A percentile compares a stretch with the other conserved stretches of the same genome.
phyloP scores from a whole-genome alignment of 2,113 vertebrate species.

The Ceratotherium simum region DNA sequence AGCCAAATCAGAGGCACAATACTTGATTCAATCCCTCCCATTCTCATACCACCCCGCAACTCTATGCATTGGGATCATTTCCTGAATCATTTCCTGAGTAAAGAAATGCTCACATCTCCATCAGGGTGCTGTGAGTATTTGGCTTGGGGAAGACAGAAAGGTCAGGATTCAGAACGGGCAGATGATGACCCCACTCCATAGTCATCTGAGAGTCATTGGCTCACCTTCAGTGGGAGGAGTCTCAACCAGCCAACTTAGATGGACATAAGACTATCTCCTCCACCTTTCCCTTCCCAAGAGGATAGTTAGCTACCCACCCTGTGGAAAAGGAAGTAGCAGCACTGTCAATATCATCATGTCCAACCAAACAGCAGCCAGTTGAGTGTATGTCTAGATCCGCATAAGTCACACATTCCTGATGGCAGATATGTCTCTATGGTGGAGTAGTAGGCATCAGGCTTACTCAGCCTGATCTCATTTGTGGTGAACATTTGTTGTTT shows the following conservation, averaged over 20 bases:
- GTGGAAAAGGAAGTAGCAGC: not conserved
- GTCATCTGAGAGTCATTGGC: not conserved
- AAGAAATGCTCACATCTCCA: not conserved
- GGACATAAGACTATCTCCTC: not conserved
- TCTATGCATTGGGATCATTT: not conserved
- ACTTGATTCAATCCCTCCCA: not conserved
- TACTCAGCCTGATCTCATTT: not conserved
- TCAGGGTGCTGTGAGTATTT: not conserved
- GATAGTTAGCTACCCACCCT: not conserved
- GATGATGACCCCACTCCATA: not conserved
- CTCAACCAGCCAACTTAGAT: not conserved
- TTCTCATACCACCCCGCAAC: not conserved
- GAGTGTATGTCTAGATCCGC: not conserved
- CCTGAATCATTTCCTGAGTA: not conserved
- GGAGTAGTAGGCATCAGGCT: not conserved
- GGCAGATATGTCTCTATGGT: not conserved
- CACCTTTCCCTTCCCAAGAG: not conserved
- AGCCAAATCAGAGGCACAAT: not conserved
- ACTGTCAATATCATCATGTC: not conserved
- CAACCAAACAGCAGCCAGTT: not conserved
- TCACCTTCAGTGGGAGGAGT: not conserved
- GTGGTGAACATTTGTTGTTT: not conserved
- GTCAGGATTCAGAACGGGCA: not conserved
- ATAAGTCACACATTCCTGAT: not conserved
- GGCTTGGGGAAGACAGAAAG: not conserved